A percentile compares a stretch with the other conserved stretches of the same genome.
phyloP scores from a whole-genome alignment of 2,888 invertebrate genomes.

The Alcis repandata region DNA sequence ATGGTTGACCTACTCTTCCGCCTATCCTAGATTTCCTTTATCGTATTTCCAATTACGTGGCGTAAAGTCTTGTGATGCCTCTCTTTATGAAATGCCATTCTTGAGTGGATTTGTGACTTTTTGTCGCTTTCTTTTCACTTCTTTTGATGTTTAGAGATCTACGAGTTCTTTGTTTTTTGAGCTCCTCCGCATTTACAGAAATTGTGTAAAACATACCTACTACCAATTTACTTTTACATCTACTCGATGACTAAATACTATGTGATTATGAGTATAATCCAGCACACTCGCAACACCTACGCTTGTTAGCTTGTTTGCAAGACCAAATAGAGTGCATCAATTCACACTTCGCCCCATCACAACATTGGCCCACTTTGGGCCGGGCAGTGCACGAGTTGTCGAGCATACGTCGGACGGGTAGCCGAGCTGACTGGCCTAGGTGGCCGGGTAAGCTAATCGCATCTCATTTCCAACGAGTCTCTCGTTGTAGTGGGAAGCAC shows the following conservation, averaged over 20 bases:
- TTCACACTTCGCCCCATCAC: conserved; percentile 12
- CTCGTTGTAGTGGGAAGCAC: conserved; percentile 72
- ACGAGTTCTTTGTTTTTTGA: conserved; percentile 5
- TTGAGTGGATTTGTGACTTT: conserved; percentile 21
- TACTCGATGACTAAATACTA: neutral
- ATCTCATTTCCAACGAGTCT: conserved; percentile 79
- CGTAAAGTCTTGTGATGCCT: conserved; percentile 24
- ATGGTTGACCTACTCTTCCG: conserved; percentile 37
- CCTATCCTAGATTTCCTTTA: conserved; percentile 35
- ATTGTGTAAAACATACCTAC: neutral
- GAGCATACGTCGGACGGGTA: conserved; percentile 42
- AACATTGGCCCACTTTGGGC: conserved; percentile 23
- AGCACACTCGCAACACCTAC: conserved; percentile 2
- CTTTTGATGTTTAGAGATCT: conserved; percentile 15
- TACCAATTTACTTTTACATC: neutral
- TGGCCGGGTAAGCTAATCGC: conserved; percentile 72
- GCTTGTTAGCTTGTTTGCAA: conserved; percentile 10
- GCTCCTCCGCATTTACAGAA: conserved; percentile 8
- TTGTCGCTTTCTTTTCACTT: conserved; percentile 16
- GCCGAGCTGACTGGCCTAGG: conserved; percentile 7
- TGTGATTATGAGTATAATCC: neutral
- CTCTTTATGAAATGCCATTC: conserved; percentile 30
- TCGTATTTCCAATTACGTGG: conserved; percentile 37
- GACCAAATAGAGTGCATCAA: conserved; percentile 18
- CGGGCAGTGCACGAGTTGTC: conserved; percentile 27